Evolutionary conservation across 2,888 invertebrate species (phyloP), one percentile per base, ranked within the genome.

Genomic region (Dynastes grantii): DNA sequence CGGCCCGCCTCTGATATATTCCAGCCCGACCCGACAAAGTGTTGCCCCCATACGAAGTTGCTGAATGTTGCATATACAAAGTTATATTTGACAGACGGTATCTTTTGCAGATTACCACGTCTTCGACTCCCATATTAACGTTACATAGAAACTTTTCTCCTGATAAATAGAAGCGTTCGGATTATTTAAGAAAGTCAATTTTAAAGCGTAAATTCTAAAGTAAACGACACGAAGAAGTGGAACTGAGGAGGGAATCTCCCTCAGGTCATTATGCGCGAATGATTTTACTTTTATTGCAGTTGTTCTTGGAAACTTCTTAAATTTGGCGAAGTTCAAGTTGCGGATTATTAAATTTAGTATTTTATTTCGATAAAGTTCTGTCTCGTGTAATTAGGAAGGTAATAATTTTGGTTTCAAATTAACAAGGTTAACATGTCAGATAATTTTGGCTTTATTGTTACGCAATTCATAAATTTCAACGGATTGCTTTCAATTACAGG

Each of bases 201-300:
- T 75, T 61, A 13, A 27, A 29, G 27, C 73, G 49, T 75, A 75
- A 45, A 61, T 75, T 75, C 29, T 27, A 75, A 37, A 75, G 40
- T 49, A 75, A 61, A 61, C 61, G 73, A 75, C 73, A 40, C 63
- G 73, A 55, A 63, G 61, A 75, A 75, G 61, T 61, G 45, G 61
- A 61, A 61, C 49, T 61, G 73, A 61, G 61, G 61, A 75, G 73
- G 5, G 61, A 75, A 61, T 45, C 61, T 49, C 73, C 45, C 27
- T 9, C 40, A 61, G 55, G 40, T 63, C 73, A 61, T 75, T 75
- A 63, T 75, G 61, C 73, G 16, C 61, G 73, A 75, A 75, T 75
- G 45, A 75, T 75, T 75, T 75, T 75, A 75, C 61, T 63, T 75
- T 75, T 75, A 75, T 75, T 61, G 73, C 61, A 75, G 73, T 75